These are phyloP conservation scores for Rhagonycha lutea DNA, from an alignment of 2,888 invertebrate species.

Conservation along the genomic window DNA sequence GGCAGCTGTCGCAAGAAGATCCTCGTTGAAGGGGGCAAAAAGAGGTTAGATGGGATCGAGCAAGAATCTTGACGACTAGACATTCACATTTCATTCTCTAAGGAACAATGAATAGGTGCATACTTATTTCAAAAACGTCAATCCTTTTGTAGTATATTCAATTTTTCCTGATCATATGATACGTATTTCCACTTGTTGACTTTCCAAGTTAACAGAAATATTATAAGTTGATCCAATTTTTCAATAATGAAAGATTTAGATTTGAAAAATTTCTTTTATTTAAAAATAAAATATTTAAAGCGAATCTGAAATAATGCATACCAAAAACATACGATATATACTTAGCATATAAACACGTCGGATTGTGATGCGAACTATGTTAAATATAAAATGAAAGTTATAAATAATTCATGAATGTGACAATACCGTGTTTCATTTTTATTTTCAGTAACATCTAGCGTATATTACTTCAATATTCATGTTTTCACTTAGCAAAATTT, in stretches of 20 bases:
- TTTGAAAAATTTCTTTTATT: not conserved
- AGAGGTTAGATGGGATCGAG: slow-evolving; percentile 19
- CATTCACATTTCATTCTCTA: slow-evolving; percentile 14
- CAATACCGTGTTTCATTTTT: slow-evolving; percentile 15
- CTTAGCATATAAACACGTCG: slow-evolving; percentile 23
- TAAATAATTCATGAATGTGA: slow-evolving; percentile 23
- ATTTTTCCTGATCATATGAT: not conserved
- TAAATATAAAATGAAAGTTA: slow-evolving; percentile 24
- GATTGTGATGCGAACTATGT: slow-evolving; percentile 15
- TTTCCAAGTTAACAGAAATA: not conserved
- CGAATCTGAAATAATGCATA: not conserved
- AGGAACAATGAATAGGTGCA: not conserved
- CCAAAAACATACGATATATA: slow-evolving; percentile 13
- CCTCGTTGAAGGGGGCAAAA: slow-evolving; percentile 16
- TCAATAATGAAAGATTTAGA: not conserved
- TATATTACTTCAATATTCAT: not conserved
- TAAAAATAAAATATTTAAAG: not conserved
- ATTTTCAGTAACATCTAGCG: not conserved
- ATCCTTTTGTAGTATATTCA: not conserved
- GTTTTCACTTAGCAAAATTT: slow-evolving; percentile 6
- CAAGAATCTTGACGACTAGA: slow-evolving; percentile 15
- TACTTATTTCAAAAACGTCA: not conserved
- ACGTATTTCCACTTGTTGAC: not conserved
- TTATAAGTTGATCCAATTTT: not conserved
- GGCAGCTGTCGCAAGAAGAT: slow-evolving; percentile 34